These are phyloP conservation scores for Neostethus bicornis DNA, from an alignment of 2,797 vertebrate genomes.

Conservation along the genomic window DNA sequence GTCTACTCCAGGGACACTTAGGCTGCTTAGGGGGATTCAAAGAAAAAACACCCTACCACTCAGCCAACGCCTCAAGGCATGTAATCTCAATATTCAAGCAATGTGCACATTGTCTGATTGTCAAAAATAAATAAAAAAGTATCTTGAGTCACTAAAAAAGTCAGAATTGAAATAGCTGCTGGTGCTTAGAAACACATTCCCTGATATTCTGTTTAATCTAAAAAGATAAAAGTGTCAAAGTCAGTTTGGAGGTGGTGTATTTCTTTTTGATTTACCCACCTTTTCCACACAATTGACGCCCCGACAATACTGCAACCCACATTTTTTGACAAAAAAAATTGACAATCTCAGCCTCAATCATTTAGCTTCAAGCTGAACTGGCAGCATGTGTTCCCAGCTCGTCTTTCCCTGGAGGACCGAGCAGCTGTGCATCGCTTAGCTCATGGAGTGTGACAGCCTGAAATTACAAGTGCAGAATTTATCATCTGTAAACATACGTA, in stretches of 20 bases:
- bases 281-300: constrained; percentile 77
- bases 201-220: neutral
- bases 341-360: constrained; percentile 72
- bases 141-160: too few relatives aligned
- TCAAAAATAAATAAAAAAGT: too few relatives aligned
- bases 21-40: too few relatives aligned
- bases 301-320: constrained; percentile 82
- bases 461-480: constrained; percentile 66
- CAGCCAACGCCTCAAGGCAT: too few relatives aligned
- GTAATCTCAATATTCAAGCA: too few relatives aligned
- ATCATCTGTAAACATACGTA: constrained; percentile 59
- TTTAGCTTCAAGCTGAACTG: constrained; percentile 72
- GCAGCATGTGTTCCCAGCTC: constrained; percentile 72
- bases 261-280: constrained; percentile 83
- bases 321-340: constrained; percentile 79
- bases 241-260: constrained; percentile 68
- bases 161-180: neutral
- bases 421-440: constrained; percentile 79
- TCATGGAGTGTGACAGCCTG: constrained; percentile 71
- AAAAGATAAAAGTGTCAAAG: constrained; percentile 8
- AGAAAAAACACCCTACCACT: too few relatives aligned
- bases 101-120: too few relatives aligned
- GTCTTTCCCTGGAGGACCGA: constrained; percentile 46
- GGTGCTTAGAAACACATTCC: neutral
- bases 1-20: too few relatives aligned